Evolutionary conservation across 2,113 vertebrate genomes (phyloP), one percentile per base, ranked within the genome.

Genomic region (Uropsilus gracilis): DNA sequence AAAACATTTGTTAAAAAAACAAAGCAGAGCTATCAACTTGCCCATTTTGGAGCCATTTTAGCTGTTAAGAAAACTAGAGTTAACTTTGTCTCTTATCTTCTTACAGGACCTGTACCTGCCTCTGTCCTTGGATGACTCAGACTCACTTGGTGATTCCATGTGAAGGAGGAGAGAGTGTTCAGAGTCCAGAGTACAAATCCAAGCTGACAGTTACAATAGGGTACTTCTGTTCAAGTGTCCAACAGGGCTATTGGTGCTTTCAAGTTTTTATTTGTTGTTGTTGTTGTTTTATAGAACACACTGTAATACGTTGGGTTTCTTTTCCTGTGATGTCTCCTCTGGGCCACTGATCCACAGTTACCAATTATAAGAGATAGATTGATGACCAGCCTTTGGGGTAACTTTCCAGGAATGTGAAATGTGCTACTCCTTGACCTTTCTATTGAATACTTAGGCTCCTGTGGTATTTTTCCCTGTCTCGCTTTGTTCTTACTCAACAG

Each of bases 121-220:
- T 71, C 98, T 99, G 96, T 99, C 99, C 96, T 98, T 99, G 99
- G 99, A 99, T 97, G 99, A 99, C 66, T 99, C 99, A 0, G 99
- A 99, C 91, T 99, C 99, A 85, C 98, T 99, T 3, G 99, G 99
- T 11, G 99, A 99, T 96, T 99, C 99, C 63, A 99, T 99, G 99
- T 99, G 99, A 99, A 98, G 84, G 90, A 94, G 11, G 4, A 63
- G 78, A 61, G 0, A 63, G 48, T 80, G 73, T 53, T 83, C 32
- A 18, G 77, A 73, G 96, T 95, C 97, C 96, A 50, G 42, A 75
- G 76, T 94, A 90, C 94, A 92, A 95, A 95, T 78, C 90, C 92
- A 96, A 96, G n/a, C 95, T 95, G 96, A 92, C 96, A 46, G 85
- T 96, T 91, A 80, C 55, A 95, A 96, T 97, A 96, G 96, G 97